Conservation (phyloP, 2,797 vertebrate species). For the Malurus leucopterus region DNA sequence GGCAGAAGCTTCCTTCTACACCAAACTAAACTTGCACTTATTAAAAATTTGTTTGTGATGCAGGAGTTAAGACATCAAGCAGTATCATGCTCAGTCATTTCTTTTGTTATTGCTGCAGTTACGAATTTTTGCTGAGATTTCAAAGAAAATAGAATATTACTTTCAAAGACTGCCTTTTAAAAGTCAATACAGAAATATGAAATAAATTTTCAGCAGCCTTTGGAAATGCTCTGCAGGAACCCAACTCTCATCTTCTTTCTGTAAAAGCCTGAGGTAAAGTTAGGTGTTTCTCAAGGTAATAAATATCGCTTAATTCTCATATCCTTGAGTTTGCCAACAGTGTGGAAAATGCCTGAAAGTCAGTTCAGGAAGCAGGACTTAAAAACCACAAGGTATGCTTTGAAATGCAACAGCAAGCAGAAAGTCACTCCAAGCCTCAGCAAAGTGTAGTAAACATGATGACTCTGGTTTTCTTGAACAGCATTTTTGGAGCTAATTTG, state of each 20-base stretch:
- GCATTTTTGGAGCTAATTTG: conserved; percentile 52
- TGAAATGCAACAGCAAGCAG: conserved; percentile 52
- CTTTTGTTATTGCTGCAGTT: background rate
- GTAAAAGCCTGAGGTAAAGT: background rate
- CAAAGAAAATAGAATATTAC: background rate
- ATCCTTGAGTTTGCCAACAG: background rate
- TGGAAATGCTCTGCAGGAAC: background rate
- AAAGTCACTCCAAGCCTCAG: conserved; percentile 30
- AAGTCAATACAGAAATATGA: background rate
- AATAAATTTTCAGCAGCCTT: background rate
- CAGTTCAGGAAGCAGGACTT: background rate
- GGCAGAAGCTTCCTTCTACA: background rate
- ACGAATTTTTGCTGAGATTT: background rate
- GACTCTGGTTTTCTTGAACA: conserved; percentile 38
- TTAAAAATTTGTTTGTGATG: background rate
- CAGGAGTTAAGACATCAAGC: background rate
- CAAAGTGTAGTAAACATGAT: conserved; percentile 51
- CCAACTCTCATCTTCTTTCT: background rate
- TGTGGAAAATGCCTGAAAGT: background rate
- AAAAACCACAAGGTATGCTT: background rate
- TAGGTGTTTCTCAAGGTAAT: background rate
- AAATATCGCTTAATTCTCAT: background rate
- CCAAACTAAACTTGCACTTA: background rate
- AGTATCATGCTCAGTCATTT: background rate
- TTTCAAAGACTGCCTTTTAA: background rate